phyloP scores from a whole-genome alignment of 2,113 vertebrate species.

The Thunnus maccoyii region DNA sequence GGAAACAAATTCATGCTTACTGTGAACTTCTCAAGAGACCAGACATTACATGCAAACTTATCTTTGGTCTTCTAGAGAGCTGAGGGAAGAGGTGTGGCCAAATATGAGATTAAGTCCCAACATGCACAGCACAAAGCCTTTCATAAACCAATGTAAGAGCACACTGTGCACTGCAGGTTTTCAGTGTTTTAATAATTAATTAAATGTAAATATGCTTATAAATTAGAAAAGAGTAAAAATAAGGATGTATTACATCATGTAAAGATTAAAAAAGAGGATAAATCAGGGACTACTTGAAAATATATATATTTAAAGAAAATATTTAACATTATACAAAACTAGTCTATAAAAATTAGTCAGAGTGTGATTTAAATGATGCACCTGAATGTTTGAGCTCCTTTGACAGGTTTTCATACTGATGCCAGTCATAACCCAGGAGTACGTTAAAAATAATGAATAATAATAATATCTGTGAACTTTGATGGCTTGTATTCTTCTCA shows the following conservation, averaged over 20 bases:
- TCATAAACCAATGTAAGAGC: too few species aligned
- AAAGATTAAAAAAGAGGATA: not conserved
- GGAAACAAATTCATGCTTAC: conserved; percentile 18
- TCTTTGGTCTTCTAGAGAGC: not conserved
- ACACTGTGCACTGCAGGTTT: not conserved
- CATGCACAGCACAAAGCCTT: too few species aligned
- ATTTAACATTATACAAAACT: not conserved
- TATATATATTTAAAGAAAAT: not conserved
- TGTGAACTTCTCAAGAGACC: conserved; percentile 5
- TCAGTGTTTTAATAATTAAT: not conserved
- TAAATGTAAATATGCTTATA: not conserved
- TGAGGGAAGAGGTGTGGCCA: too few species aligned
- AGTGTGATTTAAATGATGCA: not conserved
- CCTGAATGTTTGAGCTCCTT: not conserved
- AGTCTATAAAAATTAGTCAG: not conserved
- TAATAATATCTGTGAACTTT: rapidly evolving
- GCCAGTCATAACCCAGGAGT: too few species aligned
- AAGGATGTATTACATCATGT: not conserved
- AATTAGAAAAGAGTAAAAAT: not conserved
- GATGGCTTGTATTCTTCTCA: not conserved
- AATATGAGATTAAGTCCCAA: too few species aligned
- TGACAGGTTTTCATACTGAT: not conserved
- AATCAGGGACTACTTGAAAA: not conserved
- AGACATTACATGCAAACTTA: not conserved
- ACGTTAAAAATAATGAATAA: too few species aligned